Percentiles rank a stretch among this genome's conserved stretches.
Conservation (phyloP, 2,797 vertebrate genomes). For the Amphiprion clarkii region DNA sequence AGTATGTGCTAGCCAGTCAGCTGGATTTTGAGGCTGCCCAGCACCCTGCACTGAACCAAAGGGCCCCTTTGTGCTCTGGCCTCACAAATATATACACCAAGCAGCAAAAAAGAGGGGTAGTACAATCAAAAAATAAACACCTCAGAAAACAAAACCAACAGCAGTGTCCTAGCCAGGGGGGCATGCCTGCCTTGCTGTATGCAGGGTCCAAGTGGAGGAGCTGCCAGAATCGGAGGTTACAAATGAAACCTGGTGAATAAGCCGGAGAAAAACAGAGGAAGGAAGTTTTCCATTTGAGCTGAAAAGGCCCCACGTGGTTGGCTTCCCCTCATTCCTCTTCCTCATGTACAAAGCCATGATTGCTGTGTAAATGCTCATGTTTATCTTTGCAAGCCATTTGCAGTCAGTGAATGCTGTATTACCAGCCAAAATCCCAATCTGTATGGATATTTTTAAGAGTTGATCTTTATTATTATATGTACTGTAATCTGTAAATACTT, state of each 20-base stretch:
- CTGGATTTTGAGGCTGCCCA: constrained; percentile 64
- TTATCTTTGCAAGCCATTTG: background rate
- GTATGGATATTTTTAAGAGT: too few relatives aligned
- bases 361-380: constrained; percentile 11
- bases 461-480: too few relatives aligned
- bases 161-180: constrained; percentile 41
- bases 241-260: constrained; percentile 63
- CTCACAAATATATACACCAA: constrained; percentile 71
- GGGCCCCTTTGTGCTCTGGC: constrained; percentile 76
- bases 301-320: constrained; percentile 42
- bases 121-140: constrained; percentile 30
- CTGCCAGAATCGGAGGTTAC: constrained; percentile 55
- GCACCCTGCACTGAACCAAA: constrained; percentile 64
- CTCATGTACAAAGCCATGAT: constrained; percentile 8
- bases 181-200: constrained; percentile 3
- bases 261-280: constrained; percentile 59
- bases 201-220: constrained; percentile 41
- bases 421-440: too few relatives aligned
- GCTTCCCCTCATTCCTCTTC: constrained; percentile 37
- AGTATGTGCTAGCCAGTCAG: constrained; percentile 72
- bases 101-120: constrained; percentile 33
- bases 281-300: constrained; percentile 69
- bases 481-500: background rate
- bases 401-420: background rate
- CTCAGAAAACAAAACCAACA: constrained; percentile 64